Percentiles rank a stretch among this genome's conserved stretches.
Conservation (phyloP, 2,797 vertebrate genomes). For the Siniperca obscura region DNA sequence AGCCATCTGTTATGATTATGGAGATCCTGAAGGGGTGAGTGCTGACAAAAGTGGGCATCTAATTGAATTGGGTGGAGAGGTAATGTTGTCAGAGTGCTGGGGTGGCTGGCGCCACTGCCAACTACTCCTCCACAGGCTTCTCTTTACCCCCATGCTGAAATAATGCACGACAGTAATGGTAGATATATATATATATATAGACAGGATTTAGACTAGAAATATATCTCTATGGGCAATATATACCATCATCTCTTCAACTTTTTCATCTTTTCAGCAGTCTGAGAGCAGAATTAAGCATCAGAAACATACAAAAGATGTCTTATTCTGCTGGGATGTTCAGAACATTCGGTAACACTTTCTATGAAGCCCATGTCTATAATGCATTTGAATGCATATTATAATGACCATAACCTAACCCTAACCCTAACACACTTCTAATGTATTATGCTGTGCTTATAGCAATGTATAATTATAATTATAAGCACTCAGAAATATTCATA, state of each 20-base stretch:
- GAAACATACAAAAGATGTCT: not conserved
- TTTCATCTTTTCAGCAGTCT: not conserved
- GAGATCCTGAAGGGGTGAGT: slow-evolving; percentile 75
- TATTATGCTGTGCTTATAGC: too few relatives aligned
- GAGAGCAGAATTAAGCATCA: not conserved
- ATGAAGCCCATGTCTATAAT: too few relatives aligned
- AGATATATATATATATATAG: not conserved
- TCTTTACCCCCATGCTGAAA: slow-evolving; percentile 69
- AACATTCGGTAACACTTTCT: not conserved
- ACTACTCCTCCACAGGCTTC: slow-evolving; percentile 68
- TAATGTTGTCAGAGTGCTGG: slow-evolving; percentile 76
- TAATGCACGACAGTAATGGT: slow-evolving; percentile 54
- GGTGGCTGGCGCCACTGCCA: slow-evolving; percentile 67
- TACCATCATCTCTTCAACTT: not conserved
- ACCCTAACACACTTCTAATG: too few relatives aligned
- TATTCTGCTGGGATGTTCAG: not conserved
- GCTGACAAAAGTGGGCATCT: slow-evolving; percentile 69
- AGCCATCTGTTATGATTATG: slow-evolving; percentile 80
- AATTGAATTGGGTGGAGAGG: slow-evolving; percentile 78
- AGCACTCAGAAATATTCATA: too few relatives aligned
- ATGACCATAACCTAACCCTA: too few relatives aligned
- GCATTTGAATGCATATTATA: too few relatives aligned
- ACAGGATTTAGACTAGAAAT: not conserved
- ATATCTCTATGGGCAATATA: not conserved
- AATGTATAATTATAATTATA: too few relatives aligned